These are phyloP conservation scores for Chalcis sispes DNA, from an alignment of 2,888 invertebrate species.

Conservation along the genomic window DNA sequence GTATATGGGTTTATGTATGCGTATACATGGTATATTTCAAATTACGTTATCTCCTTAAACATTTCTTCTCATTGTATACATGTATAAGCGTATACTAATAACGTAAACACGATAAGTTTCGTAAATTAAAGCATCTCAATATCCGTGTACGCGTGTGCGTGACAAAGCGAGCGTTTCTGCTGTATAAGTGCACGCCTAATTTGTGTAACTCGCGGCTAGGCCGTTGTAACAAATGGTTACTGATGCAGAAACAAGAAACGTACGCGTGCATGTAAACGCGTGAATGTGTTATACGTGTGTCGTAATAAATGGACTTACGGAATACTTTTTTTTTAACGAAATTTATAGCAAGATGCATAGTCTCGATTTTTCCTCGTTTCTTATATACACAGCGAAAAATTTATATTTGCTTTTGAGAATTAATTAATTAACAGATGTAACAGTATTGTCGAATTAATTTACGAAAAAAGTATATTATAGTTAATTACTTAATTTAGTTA, in stretches of 20 bases:
- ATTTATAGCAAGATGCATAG: slow-evolving; percentile 8
- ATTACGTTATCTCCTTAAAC: no score
- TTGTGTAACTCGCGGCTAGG: slow-evolving; percentile 23
- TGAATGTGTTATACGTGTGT: slow-evolving; percentile 48
- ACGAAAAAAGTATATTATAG: no score
- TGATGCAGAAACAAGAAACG: slow-evolving; percentile 46
- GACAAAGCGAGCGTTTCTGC: no score
- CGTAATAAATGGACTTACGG: slow-evolving; percentile 52
- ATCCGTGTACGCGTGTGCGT: neutral
- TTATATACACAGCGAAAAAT: no score
- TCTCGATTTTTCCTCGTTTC: slow-evolving; percentile 3
- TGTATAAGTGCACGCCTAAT: slow-evolving; percentile 31
- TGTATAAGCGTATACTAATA: neutral
- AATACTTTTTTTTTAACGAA: no score
- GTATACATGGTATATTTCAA: no score
- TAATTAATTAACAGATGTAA: no score
- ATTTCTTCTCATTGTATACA: neutral
- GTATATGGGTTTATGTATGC: no score
- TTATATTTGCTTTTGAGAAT: no score
- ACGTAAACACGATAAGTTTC: neutral
- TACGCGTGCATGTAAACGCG: neutral
- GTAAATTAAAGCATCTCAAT: neutral
- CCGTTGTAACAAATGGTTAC: slow-evolving; percentile 49
- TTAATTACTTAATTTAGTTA: no score
- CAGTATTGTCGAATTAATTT: no score